A percentile compares a stretch with the other conserved stretches of the same genome.
phyloP scores from a whole-genome alignment of 2,113 vertebrate species.

The Uropsilus gracilis region DNA sequence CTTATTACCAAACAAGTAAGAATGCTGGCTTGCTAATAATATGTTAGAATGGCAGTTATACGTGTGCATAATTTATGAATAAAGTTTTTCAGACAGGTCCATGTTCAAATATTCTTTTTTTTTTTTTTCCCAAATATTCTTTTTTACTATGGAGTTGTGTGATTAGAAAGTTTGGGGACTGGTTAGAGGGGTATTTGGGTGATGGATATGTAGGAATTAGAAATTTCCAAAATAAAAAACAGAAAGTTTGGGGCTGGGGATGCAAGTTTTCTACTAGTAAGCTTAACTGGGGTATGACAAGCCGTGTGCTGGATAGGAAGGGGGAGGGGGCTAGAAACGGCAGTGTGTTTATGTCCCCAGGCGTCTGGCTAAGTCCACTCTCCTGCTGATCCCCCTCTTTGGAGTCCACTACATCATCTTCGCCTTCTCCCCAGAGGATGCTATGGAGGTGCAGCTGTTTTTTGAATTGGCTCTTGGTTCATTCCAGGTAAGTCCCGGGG shows the following conservation, averaged over 20 bases:
- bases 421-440: constrained; percentile 93
- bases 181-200: not conserved
- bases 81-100: not conserved
- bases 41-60: not conserved
- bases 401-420: constrained; percentile 97
- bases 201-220: fast-evolving
- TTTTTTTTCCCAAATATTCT: too few species aligned
- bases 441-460: constrained; percentile 92
- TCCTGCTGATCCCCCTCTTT: constrained; percentile 97
- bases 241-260: not conserved
- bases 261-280: not conserved
- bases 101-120: not conserved
- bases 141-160: not conserved
- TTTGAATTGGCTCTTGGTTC: constrained; percentile 96
- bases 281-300: not conserved
- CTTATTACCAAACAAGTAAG: not conserved
- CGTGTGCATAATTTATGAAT: not conserved
- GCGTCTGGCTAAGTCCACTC: constrained; percentile 95
- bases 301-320: fast-evolving
- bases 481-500: constrained; percentile 91
- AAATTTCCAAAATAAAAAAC: constrained; percentile 4
- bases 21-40: not conserved
- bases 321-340: not conserved
- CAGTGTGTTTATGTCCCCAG: constrained; percentile 81
- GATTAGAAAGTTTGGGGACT: not conserved